Conservation (phyloP, 2,888 invertebrate genomes). For the Parnassius orleans region DNA sequence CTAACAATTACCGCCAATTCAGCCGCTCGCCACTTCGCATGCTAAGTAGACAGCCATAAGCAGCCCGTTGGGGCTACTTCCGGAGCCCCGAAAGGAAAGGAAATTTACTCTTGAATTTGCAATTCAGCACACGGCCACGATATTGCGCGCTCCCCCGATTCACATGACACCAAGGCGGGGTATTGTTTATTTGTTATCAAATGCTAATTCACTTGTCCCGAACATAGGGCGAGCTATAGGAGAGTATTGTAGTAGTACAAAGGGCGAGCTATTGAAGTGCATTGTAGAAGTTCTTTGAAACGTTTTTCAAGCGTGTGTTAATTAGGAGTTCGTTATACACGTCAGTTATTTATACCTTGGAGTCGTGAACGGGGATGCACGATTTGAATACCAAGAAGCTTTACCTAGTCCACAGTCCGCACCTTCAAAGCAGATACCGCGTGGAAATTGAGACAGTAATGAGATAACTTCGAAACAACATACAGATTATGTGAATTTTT, state of each 20-base stretch:
- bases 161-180: constrained; percentile 39
- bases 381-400: constrained; percentile 19
- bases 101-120: constrained; percentile 65
- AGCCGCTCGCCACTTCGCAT: constrained; percentile 48
- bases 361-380: constrained; percentile 22
- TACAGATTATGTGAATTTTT: constrained; percentile 6
- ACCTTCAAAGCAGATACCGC: constrained; percentile 13
- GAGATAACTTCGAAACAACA: constrained; percentile 10
- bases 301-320: constrained; percentile 24
- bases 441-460: constrained; percentile 5
- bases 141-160: constrained; percentile 52
- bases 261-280: background rate
- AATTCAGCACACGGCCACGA: constrained; percentile 58
- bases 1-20: constrained; percentile 55
- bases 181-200: constrained; percentile 45
- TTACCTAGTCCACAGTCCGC: background rate
- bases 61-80: constrained; percentile 55
- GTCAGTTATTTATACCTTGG: constrained; percentile 22
- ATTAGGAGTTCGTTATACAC: constrained; percentile 21
- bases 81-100: constrained; percentile 72
- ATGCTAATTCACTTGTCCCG: constrained; percentile 36
- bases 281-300: constrained; percentile 11
- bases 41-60: constrained; percentile 55
- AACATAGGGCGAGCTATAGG: background rate
- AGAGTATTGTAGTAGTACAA: constrained; percentile 4